Base-by-base conservation (phyloP, 2,797 vertebrate species). In the Acanthopagrus latus region DNA sequence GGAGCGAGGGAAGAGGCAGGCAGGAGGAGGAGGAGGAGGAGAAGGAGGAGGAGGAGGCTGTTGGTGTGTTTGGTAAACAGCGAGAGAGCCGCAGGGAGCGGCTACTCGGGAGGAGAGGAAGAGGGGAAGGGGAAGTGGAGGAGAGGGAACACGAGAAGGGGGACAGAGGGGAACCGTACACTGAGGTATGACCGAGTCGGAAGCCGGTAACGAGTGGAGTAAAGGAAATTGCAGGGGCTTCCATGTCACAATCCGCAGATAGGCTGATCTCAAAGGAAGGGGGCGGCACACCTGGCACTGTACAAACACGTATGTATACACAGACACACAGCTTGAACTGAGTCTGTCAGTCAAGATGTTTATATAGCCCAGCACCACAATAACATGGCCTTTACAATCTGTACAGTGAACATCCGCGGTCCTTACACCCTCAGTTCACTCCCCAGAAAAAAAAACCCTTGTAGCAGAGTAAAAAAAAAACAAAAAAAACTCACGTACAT, bases 61-160 rank as follows among this genome's bases (percentile, higher is more conserved):
- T 72, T 56, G 79, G 81, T 81, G 82, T 95, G 90, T 95, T 96
- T 95, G 88, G 92, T 94, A 95, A 95, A 94, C 91, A 95, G 76
- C 55, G 33, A 76, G 89, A 85, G 84, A 93, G 90, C 88, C 63
- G 46, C 84, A 67, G 77, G 76, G 71, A 86, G 85, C 58, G 57
- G 83, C 76, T 76, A 73, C 65, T 81, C 25, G 3, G 74, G 84
- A 84, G 77, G 77, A 82, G 74, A 80, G 64, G 74, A 83, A 82
- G 78, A 86, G 67, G 48, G 76, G 83, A 76, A 86, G 79, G 46
- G 84, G 89, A 87, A 84, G 80, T 66, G 56, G 57, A 78, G 68
- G 67, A 78, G 66, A 71, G 67, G 80, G 76, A 83, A 78, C 38
- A 12, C 9, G 64, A 89, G 78, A 72, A 57, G 67, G 68, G 58